Base-by-base conservation (phyloP, 1,140 invertebrate species). In the Acromyrmex echinatior region DNA sequence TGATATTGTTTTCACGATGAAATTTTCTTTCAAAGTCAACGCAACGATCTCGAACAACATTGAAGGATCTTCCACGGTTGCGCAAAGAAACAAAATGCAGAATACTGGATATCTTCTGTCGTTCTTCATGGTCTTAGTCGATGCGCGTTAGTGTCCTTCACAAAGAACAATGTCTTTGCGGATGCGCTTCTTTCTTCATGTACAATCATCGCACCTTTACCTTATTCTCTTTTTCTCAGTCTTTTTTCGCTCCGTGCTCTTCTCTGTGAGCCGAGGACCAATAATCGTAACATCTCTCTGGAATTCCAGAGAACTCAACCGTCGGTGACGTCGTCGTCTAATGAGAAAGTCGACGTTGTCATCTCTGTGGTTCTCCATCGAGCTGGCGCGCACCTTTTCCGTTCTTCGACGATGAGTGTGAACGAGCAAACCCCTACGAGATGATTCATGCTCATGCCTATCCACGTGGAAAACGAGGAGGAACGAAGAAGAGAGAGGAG, bases 221-320 rank as follows among this genome's bases (percentile, higher is more conserved):
- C 45, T 60, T 10, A 51, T 85, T 49, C 58, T 58, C 53, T 62
- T 63, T 62, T 86, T 78, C 65, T 68, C 21, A 28, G 2, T 49
- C 16, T 25, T 88, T 76, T 18, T 76, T 68, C n/a, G 49, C 3
- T 10, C 51, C 65, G 51, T 21, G 21, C 78, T 31, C 73, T 78
- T 35, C 45, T 51, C 58, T 18, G 7, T 9, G 53, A 18, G 28
- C 60, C 14, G 84, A 49, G 68, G 76, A 39, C 88, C 89, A 89
- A 90, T 90, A 90, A 90, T 90, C 89, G 89, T 90, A 90, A 90
- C 86, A 87, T 90, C 88, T 90, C 85, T 87, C 79, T 39, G 86
- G 78, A 76, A 90, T 90, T 87, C 80, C 80, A 87, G 63, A 90
- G 45, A 76, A 51, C 49, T 31, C 31, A 70, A 60, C 56, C 65